phyloP scores from a whole-genome alignment of 2,888 invertebrate genomes.

The Drosophila glabriapex region DNA sequence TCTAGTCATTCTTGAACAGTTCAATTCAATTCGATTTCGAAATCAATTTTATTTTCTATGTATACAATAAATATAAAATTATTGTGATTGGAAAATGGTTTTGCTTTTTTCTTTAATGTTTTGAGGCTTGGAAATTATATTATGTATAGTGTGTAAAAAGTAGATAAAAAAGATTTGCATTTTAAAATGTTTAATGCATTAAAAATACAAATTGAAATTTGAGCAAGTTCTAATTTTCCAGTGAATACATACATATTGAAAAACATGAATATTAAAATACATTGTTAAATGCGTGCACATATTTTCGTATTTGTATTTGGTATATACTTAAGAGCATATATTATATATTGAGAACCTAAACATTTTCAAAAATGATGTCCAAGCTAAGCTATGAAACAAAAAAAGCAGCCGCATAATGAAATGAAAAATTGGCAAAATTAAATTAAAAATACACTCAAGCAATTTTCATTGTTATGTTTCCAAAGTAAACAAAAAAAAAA shows the following conservation, averaged over 20 bases:
- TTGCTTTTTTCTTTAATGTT: neutral
- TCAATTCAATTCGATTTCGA: neutral
- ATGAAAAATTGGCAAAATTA: constrained; percentile 10
- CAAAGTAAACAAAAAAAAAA: constrained; percentile 56
- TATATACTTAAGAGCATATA: constrained; percentile 18
- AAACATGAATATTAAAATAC: neutral
- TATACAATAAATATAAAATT: neutral
- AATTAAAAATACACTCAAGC: constrained; percentile 31
- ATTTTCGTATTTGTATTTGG: constrained; percentile 28
- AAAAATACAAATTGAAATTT: neutral
- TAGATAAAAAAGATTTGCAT: neutral
- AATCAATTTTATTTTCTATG: neutral
- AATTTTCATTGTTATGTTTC: constrained; percentile 62
- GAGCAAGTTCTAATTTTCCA: neutral
- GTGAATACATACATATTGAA: neutral
- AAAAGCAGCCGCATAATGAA: constrained; percentile 18
- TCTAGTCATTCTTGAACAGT: neutral
- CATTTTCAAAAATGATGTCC: constrained; percentile 49
- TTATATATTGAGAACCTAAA: constrained; percentile 18
- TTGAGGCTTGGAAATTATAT: neutral
- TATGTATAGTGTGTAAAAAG: neutral
- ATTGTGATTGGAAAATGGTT: neutral
- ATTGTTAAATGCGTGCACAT: constrained; percentile 8
- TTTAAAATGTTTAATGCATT: neutral
- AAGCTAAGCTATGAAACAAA: constrained; percentile 54